Evolutionary conservation across 1,140 invertebrate genomes (phyloP), one percentile per base, ranked within the genome.

Genomic region (Drosophila sp.): DNA sequence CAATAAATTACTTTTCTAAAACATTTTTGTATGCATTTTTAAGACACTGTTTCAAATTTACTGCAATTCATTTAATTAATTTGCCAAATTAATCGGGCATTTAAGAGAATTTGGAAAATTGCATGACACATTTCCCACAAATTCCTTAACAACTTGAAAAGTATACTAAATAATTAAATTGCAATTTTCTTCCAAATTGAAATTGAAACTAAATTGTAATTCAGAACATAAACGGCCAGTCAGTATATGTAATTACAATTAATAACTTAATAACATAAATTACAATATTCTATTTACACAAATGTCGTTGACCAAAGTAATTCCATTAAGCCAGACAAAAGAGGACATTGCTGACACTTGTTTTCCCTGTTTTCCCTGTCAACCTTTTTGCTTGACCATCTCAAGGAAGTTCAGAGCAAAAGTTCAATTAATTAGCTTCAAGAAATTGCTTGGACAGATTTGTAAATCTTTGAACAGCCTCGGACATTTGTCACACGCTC

Each of bases 401-500:
- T 21, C 27, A 3, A 4, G 16, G 29, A 21, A 16, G 16, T 11
- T 25, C n/a, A 13, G 29, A 7, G 27, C 32, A 45, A 66, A 36
- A 56, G 67, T 58, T 63, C 79, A 84, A 84, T 84, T 84, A 87
- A 84, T 84, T 84, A 87, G 48, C 65, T 57, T 48, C 61, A 72
- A 51, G 61, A 72, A 79, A 83, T 50, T 75, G 51, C 67, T 82
- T 65, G 46, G 65, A 70, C 48, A 64, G 76, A 83, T 72, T 83
- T 86, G 61, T 62, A 64, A 89, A 79, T 86, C 72, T 83, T 82
- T 67, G 79, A 62, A 69, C 65, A 63, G 64, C 59, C 16, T 51
- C 56, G 63, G 53, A 78, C 82, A 86, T 89, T 87, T 89, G 82
- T 89, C 82, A 87, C 83, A 89, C 76, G 83, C 72, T 79, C 58